These are phyloP conservation scores for Crenuchus spilurus DNA, from an alignment of 2,797 vertebrate species.

Conservation along the genomic window DNA sequence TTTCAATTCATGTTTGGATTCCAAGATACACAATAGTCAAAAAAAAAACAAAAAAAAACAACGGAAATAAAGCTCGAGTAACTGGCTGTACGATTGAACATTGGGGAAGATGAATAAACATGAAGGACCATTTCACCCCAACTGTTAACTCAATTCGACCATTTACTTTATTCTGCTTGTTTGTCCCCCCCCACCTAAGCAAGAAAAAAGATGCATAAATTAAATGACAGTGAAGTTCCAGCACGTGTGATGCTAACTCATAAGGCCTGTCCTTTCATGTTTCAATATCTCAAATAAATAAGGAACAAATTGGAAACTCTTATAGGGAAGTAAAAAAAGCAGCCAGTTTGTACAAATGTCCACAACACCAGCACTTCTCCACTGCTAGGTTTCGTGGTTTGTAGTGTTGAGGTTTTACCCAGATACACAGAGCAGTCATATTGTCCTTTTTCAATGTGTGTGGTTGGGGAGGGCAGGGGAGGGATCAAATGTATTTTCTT, in stretches of 20 bases:
- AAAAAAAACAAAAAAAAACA: constrained; percentile 22
- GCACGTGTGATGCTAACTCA: constrained; percentile 34
- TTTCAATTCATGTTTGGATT: constrained; percentile 39
- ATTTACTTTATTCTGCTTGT: neutral
- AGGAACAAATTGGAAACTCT: constrained; percentile 41
- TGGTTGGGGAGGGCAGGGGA: constrained; percentile 77
- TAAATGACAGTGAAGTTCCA: constrained; percentile 42
- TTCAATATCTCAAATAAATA: constrained; percentile 63
- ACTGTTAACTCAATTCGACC: neutral
- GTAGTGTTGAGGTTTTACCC: constrained; percentile 81
- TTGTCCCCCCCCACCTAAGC: neutral
- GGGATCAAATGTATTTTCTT: constrained; percentile 83
- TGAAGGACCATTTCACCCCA: neutral
- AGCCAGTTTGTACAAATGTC: constrained; percentile 35
- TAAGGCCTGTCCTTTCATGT: constrained; percentile 33
- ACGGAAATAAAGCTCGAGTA: constrained; percentile 27
- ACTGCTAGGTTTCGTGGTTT: constrained; percentile 80
- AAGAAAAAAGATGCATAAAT: constrained; percentile 46
- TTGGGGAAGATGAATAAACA: neutral
- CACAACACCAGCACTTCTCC: constrained; percentile 47
- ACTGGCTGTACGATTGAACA: neutral
- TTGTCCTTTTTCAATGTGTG: constrained; percentile 61
- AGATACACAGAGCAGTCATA: constrained; percentile 77
- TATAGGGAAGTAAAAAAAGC: constrained; percentile 43
- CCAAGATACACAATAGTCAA: constrained; percentile 22